Evolutionary conservation across 2,113 vertebrate species (phyloP).

Genomic region (Petrocephalus zakoni): DNA sequence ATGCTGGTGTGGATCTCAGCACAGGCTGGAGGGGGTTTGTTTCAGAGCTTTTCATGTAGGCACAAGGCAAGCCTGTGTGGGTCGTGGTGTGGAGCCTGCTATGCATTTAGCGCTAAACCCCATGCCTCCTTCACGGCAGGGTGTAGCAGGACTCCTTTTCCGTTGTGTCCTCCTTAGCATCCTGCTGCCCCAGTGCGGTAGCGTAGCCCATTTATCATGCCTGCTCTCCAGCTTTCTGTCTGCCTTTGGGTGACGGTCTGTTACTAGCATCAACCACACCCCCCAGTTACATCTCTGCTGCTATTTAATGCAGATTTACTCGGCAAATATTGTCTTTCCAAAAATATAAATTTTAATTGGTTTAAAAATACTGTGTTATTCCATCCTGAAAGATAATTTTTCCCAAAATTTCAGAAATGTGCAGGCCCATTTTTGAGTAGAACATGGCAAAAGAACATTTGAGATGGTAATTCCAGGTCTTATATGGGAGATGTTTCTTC

Average conservation of each 20-base stretch:
- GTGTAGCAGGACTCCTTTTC: not conserved
- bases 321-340: not conserved
- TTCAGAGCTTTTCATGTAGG: conserved; percentile 17
- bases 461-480: not conserved
- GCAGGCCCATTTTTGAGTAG: not conserved
- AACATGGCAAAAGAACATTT: not conserved
- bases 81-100: not conserved
- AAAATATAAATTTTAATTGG: not conserved
- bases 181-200: not conserved
- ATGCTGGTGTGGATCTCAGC: conserved; percentile 50
- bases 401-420: not conserved
- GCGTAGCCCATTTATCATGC: not conserved
- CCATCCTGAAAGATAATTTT: not conserved
- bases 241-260: not conserved
- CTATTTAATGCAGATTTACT: not conserved
- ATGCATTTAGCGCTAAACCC: not conserved
- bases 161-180: not conserved
- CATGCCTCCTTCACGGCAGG: no score
- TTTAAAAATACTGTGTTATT: not conserved
- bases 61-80: not conserved
- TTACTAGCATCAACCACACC: not conserved
- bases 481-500: not conserved
- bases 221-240: not conserved
- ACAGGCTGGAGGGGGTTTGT: not conserved
- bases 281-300: not conserved